Conservation (phyloP, 1,140 invertebrate genomes). For the Conus betulinus region DNA sequence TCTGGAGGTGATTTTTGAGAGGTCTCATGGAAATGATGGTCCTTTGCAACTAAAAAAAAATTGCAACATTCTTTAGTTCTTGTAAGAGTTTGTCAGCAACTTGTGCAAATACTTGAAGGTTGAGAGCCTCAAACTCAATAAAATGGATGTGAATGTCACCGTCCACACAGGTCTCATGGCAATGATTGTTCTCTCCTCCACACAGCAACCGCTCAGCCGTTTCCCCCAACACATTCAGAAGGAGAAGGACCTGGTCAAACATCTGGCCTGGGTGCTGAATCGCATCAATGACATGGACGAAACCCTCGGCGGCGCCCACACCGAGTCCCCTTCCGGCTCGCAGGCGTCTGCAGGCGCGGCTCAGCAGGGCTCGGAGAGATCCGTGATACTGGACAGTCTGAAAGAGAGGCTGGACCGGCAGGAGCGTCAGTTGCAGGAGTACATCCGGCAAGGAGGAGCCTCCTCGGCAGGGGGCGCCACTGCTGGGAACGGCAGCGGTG, state of each 20-base stretch:
- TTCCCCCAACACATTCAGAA: slow-evolving; percentile 29
- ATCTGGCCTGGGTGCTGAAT: slow-evolving; percentile 16
- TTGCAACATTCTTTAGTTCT: no score
- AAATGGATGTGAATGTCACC: no score
- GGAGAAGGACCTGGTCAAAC: slow-evolving; percentile 1
- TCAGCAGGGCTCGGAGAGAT: neutral
- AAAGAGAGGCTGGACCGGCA: slow-evolving; percentile 12
- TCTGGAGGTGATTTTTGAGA: no score
- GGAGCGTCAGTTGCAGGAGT: neutral
- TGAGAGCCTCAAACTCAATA: no score
- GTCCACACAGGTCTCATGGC: no score
- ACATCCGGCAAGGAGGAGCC: neutral
- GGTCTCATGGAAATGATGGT: no score
- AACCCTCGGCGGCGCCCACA: neutral
- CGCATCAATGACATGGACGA: neutral
- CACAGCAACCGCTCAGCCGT: slow-evolving; percentile 14
- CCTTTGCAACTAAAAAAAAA: no score
- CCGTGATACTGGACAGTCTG: neutral
- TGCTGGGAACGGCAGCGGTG: neutral
- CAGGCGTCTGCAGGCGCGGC: neutral
- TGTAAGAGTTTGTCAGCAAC: no score
- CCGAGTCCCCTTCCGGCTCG: neutral
- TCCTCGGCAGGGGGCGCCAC: slow-evolving; percentile 16
- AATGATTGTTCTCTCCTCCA: neutral
- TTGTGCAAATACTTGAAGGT: no score